A percentile compares a stretch with the other conserved stretches of the same genome.
Conservation (phyloP, 2,888 invertebrate genomes). For the Teleogryllus oceanicus region DNA sequence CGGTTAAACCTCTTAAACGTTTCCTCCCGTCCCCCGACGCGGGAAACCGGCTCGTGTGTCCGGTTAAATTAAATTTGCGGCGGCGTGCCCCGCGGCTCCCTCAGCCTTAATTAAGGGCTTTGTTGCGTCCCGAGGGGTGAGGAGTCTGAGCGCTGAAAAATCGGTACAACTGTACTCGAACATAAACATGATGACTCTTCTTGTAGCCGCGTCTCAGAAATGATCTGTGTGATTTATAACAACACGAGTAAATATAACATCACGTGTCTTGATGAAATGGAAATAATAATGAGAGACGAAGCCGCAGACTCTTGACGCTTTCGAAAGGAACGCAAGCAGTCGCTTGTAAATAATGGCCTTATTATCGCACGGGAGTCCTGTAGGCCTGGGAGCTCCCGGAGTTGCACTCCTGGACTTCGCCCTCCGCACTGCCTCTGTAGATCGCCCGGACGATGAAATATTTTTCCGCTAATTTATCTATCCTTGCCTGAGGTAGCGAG, state of each 20-base stretch:
- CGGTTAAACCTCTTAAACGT: background rate
- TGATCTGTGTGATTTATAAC: constrained; percentile 2
- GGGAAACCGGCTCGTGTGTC: background rate
- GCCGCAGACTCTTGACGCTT: background rate
- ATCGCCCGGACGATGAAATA: no score
- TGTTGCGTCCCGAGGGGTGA: background rate
- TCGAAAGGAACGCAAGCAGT: background rate
- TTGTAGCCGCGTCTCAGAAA: background rate
- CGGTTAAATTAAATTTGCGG: background rate
- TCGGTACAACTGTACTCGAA: background rate
- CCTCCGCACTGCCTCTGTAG: no score
- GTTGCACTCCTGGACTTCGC: no score
- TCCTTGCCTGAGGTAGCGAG: no score
- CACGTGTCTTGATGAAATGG: background rate
- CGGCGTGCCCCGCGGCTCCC: background rate
- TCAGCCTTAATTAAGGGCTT: background rate
- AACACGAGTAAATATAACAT: background rate
- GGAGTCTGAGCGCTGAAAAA: background rate
- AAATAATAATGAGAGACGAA: background rate
- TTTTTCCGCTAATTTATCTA: no score
- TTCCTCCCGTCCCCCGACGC: background rate
- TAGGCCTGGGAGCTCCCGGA: no score
- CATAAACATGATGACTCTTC: background rate
- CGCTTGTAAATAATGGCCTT: background rate
- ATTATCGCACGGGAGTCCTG: background rate